Base-by-base conservation (phyloP, 2,113 vertebrate species). In the Xenopus laevis region DNA sequence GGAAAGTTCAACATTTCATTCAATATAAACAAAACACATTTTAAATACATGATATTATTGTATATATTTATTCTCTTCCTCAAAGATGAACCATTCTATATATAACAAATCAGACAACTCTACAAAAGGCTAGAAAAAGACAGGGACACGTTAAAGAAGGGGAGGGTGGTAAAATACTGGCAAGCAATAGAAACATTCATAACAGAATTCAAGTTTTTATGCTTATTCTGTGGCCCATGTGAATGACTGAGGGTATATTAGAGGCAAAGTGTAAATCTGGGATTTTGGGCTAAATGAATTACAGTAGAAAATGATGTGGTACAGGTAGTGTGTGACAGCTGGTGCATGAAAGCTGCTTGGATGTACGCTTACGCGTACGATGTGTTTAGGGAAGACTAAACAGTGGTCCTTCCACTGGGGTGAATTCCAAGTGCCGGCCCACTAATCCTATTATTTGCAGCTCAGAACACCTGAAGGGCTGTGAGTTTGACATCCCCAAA, bases 21-120 rank as follows among this genome's bases (percentile, higher is more conserved):
- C 40, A 18, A 69, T 77, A 69, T 77, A 70, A 77, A 77, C 73
- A 75, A 60, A 77, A 70, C 74, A 77, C 66, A 70, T 53, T 77
- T 74, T 27, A 69, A 55, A 55, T 55, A 55, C 17, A 55, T 40
- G 33, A 40, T 55, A 55, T 55, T 55, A 55, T 15, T 70, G 47
- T 47, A 50, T 68, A 68, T 60, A 59, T 68, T 55, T 55, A 46
- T 50, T 27, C 7, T 7, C 18, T 68, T 47, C 53, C 15, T 47
- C 18, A 67, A 45, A 67, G 50, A 50, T 21, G 44, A 18, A 60
- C 62, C 66, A 68, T 69, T 69, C 73, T 50, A 69, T 69, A 69
- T 69, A 65, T 40, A 76, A 76, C 67, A 57, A 76, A 63, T 13
- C 33, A 45, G 20, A 55, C 18, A 57, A 21, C 55, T 69, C 12